Evolutionary conservation across 2,888 invertebrate genomes (phyloP), one percentile per base, ranked within the genome.

Genomic region (Drosophila rubida): DNA sequence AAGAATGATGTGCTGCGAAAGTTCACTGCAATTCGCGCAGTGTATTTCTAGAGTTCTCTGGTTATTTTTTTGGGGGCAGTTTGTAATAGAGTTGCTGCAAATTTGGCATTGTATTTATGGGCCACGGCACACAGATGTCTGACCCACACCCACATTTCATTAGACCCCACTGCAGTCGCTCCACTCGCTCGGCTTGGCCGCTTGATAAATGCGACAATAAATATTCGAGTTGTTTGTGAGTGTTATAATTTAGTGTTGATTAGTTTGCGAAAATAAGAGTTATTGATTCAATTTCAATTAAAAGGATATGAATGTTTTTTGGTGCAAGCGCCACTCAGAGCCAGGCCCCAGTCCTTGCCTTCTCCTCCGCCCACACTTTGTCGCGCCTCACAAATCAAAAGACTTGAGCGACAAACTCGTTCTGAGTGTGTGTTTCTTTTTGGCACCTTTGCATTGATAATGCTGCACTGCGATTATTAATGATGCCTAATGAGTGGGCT

Each of bases 141-240:
- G 81, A 80, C 75, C 81, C 82, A 85, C 86, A 87, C 87, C 87
- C 87, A 86, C 87, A 86, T 87, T 87, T 87, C 83, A 87, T 87
- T 81, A 75, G 74, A 42, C 19, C 30, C 13, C 53, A 53, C 30
- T 53, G 22, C 41, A 53, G 42, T 53, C 22, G 39, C 16, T 11
- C 13, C 50, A 51, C 22, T 41, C 19, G 41, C 7, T 41, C 4
- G 11, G 27, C n/a, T 39, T 14, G 23, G 51, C 16, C 51, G 51
- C 49, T 59, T 81, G 78, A 85, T 78, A 87, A 87, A 87, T 87
- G 78, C 68, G 85, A 76, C 78, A 80, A 85, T 85, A 81, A 81
- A 81, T 81, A 84, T 81, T 81, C 84, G 32, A 81, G 81, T 81
- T 81, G 84, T 81, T 84, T 80, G 80, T 69, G 75, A 84, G 84